Evolutionary conservation across 2,888 invertebrate genomes (phyloP).

Genomic region (Conchocele bisecta): DNA sequence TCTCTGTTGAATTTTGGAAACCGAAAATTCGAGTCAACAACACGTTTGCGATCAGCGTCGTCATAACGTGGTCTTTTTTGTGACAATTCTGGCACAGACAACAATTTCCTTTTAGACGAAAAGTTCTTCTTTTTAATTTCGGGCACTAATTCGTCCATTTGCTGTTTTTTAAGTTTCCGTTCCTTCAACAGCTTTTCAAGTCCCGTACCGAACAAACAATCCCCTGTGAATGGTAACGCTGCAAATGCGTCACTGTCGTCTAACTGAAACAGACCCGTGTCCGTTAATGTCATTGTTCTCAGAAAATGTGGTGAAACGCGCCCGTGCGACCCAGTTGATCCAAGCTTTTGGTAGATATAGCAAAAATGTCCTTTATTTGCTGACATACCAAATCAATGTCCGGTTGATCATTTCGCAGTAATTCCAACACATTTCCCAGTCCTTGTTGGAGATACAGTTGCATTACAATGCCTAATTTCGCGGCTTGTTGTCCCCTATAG

Average conservation of each 20-base stretch:
- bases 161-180: constrained; percentile 30
- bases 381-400: constrained; percentile 10
- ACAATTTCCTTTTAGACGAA: neutral
- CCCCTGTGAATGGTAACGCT: constrained; percentile 19
- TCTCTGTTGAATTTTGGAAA: too few species aligned
- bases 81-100: neutral
- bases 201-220: too few species aligned
- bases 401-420: constrained; percentile 3
- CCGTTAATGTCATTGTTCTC: constrained; percentile 19
- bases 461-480: constrained; percentile 25
- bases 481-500: too few species aligned
- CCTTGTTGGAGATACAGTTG: constrained; percentile 33
- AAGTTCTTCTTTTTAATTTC: neutral
- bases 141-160: constrained; percentile 28
- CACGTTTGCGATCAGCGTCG: neutral
- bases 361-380: constrained; percentile 22
- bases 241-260: too few species aligned
- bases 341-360: constrained; percentile 13
- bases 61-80: neutral
- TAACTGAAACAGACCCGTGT: too few species aligned
- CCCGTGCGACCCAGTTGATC: constrained; percentile 30
- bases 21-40: too few species aligned
- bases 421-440: constrained; percentile 16
- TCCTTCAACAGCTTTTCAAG: constrained; percentile 36
- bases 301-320: constrained; percentile 30